phyloP scores from a whole-genome alignment of 2,113 vertebrate genomes.

The Pontoporia blainvillei region DNA sequence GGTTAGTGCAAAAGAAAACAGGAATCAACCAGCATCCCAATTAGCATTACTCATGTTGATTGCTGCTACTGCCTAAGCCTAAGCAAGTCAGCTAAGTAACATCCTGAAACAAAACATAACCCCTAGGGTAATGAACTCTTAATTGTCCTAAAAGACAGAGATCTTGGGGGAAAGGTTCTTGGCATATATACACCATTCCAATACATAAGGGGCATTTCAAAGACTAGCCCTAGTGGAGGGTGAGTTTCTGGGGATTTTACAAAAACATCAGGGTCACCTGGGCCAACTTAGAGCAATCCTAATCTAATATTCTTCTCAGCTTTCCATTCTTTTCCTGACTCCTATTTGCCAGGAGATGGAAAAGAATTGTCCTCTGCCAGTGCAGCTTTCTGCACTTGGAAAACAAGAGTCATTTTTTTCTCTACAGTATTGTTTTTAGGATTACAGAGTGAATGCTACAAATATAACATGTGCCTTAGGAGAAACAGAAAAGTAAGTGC shows the following conservation, averaged over 20 bases:
- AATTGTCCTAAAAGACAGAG: not conserved
- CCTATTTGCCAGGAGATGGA: not conserved
- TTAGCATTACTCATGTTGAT: conserved; percentile 55
- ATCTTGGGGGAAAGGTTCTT: not conserved
- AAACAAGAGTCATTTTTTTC: not conserved
- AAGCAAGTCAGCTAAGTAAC: conserved; percentile 9
- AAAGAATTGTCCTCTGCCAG: not conserved
- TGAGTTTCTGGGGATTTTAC: not conserved
- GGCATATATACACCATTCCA: not conserved
- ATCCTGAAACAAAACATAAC: not conserved
- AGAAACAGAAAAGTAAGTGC: not conserved
- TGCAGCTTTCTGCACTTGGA: not conserved
- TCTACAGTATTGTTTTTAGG: not conserved
- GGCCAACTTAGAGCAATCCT: not conserved
- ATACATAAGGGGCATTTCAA: not conserved
- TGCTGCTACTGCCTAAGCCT: not conserved
- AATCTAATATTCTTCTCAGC: not conserved
- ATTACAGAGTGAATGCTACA: not conserved
- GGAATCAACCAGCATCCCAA: conserved; percentile 25
- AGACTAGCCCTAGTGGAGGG: not conserved
- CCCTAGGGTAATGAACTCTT: not conserved
- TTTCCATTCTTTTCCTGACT: not conserved
- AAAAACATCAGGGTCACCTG: not conserved
- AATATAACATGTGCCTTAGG: not conserved
- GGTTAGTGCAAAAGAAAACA: conserved; percentile 22